Conservation (phyloP, 2,888 invertebrate genomes). For the Coleophora deauratella region DNA sequence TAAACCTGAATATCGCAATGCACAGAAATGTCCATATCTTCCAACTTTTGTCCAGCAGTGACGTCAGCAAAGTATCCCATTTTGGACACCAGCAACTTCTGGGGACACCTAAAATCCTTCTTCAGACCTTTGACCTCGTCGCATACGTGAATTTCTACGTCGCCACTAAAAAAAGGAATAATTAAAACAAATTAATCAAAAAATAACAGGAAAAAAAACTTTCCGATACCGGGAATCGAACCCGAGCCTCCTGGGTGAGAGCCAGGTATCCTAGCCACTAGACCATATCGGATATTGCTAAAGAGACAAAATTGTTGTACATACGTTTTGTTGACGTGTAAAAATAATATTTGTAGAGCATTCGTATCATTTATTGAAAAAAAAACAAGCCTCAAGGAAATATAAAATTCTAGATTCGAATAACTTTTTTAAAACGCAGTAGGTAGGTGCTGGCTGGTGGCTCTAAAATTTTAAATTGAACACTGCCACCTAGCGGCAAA, state of each 20-base stretch:
- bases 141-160: slow-evolving; percentile 95
- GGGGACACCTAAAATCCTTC: slow-evolving; percentile 91
- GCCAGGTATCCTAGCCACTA: slow-evolving; percentile 78
- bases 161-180: slow-evolving; percentile 69
- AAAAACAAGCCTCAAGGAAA: too few species aligned
- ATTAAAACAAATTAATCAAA: neutral
- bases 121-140: slow-evolving; percentile 94
- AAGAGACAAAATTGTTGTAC: neutral
- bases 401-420: too few species aligned
- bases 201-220: slow-evolving; percentile 18
- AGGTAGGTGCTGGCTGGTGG: too few species aligned
- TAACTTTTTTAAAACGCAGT: too few species aligned
- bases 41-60: slow-evolving; percentile 84
- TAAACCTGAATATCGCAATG: slow-evolving; percentile 94
- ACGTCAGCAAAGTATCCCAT: slow-evolving; percentile 97
- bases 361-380: too few species aligned
- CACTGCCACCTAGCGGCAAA: slow-evolving; percentile 15
- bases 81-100: slow-evolving; percentile 88
- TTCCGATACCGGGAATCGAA: slow-evolving; percentile 77
- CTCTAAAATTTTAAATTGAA: too few species aligned
- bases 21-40: slow-evolving; percentile 97
- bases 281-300: slow-evolving; percentile 69
- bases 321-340: neutral
- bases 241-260: slow-evolving; percentile 76
- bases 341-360: too few species aligned